Evolutionary conservation across 2,113 vertebrate genomes (phyloP), one percentile per base, ranked within the genome.

Genomic region (Corydoras maculifer): DNA sequence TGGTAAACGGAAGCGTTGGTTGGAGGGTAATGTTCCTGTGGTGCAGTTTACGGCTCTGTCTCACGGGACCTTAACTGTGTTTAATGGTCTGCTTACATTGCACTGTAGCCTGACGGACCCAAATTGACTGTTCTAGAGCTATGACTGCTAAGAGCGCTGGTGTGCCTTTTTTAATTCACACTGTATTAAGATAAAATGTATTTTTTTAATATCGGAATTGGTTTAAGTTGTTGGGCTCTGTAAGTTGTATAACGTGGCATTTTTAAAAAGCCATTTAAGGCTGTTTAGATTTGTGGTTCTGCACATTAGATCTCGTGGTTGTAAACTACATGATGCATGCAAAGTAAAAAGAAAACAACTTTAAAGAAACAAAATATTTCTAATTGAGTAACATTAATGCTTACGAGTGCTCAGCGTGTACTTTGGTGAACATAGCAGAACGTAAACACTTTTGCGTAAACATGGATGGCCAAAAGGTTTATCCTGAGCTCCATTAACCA

Each of bases 81-180:
- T 68, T 65, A 78, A 78, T 76, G 65, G 67, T 75, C 69, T 77
- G 78, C 78, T 80, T 77, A 72, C 65, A 78, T 75, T 78, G 75
- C 78, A 74, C 14, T 68, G 66, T 54, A 73, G 65, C 69, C 58
- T 77, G 77, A 76, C 66, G 13, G 68, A 62, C 55, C 65, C 35
- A 78, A 72, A 68, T 72, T 32, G 57, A 69, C 75, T 70, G 70
- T 75, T 80, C 71, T 43, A 78, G 48, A 32, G 63, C 72, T 5
- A 31, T 65, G 60, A 72, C 73, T 65, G 59, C 67, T 29, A 74
- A 58, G n/a, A 49, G 55, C 31, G 29, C 49, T 35, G 35, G 48
- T 53, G 11, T 15, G 75, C 13, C 7, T 51, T 58, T 72, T 64
- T 68, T 57, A 18, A 51, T 70, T 55, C 14, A 63, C n/a, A 48